Percentiles rank a stretch among this genome's conserved stretches.
phyloP scores from a whole-genome alignment of 2,888 invertebrate genomes.

The Hyposoter didymator region DNA sequence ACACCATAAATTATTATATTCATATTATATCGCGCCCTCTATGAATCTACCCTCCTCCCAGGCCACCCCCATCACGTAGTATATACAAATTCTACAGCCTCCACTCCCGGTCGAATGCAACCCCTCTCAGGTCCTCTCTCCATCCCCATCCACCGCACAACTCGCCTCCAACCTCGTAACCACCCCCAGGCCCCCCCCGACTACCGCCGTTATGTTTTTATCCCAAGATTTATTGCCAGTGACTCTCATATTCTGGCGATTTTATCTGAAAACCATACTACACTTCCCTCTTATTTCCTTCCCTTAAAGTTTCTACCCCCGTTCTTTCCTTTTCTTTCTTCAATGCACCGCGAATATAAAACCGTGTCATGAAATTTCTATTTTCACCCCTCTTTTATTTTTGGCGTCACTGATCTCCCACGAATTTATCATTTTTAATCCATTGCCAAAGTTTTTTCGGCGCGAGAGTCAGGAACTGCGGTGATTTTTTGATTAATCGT shows the following conservation, averaged over 20 bases:
- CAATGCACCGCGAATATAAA: conserved; percentile 26
- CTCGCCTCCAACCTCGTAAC: conserved; percentile 22
- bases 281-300: conserved; percentile 22
- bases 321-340: conserved; percentile 37
- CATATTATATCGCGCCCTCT: conserved; percentile 74
- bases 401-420: neutral
- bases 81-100: conserved; percentile 45
- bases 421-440: conserved; percentile 23
- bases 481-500: neutral
- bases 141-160: conserved; percentile 32
- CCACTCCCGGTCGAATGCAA: conserved; percentile 39
- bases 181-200: neutral
- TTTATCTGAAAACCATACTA: conserved; percentile 56
- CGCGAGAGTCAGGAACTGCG: neutral
- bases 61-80: conserved; percentile 14
- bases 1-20: conserved; percentile 80
- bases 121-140: conserved; percentile 42
- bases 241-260: conserved; percentile 68
- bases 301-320: conserved; percentile 3
- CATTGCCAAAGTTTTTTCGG: neutral
- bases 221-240: conserved; percentile 75
- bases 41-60: conserved; percentile 46
- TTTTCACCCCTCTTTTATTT: conserved; percentile 35
- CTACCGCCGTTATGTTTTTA: conserved; percentile 73
- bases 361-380: conserved; percentile 56